Conservation (phyloP, 2,113 vertebrate genomes). For the Notarius quadriscutis region DNA sequence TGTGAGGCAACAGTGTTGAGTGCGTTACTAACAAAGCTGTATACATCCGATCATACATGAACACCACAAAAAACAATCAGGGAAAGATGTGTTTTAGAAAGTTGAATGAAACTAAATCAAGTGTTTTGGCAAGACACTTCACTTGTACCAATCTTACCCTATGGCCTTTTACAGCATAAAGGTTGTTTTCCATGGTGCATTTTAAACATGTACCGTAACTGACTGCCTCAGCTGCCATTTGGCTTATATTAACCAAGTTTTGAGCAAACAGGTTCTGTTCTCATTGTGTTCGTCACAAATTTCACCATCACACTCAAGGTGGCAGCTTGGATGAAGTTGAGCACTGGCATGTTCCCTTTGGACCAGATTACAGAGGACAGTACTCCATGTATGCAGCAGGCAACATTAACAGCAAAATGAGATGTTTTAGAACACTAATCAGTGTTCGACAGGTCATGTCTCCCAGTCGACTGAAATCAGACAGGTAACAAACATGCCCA, state of each 20-base stretch:
- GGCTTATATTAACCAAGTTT: background rate
- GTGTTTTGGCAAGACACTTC: background rate
- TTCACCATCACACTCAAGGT: too few species aligned
- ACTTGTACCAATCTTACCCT: background rate
- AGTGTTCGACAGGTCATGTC: background rate
- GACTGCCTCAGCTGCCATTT: background rate
- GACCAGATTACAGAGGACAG: background rate
- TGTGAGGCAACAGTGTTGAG: background rate
- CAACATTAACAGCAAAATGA: background rate
- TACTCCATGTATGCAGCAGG: background rate
- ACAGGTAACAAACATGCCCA: constrained; percentile 9
- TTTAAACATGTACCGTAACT: background rate
- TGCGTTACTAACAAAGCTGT: background rate
- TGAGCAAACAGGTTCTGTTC: background rate
- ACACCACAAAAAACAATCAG: background rate
- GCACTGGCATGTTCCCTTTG: background rate
- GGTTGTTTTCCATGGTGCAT: background rate
- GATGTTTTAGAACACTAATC: too few species aligned
- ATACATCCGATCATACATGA: background rate
- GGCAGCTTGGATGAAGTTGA: background rate
- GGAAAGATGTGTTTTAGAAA: background rate
- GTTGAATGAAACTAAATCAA: background rate
- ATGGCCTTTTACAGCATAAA: too few species aligned
- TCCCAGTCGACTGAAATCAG: background rate
- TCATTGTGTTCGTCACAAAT: background rate